Evolutionary conservation across 1,140 invertebrate species (phyloP).

Genomic region (Ladona fulva): DNA sequence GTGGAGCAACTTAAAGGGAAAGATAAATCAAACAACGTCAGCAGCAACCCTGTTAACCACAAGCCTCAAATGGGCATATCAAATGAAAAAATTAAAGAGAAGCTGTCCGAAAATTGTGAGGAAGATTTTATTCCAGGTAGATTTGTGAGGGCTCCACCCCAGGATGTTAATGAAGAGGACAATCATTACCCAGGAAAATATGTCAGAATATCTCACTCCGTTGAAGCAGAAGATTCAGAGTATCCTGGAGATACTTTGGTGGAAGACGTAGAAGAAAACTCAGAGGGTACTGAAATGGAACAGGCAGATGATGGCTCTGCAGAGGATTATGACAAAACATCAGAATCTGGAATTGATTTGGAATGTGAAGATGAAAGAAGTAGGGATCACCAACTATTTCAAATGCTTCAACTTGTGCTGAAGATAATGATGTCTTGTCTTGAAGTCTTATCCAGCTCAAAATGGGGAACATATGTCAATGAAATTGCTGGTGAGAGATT

Average conservation of each 20-base stretch:
- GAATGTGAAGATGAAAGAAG: constrained; percentile 31
- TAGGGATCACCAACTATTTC: constrained; percentile 61
- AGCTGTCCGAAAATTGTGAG: background rate
- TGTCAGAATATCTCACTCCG: background rate
- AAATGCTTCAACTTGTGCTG: constrained; percentile 52
- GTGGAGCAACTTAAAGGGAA: background rate
- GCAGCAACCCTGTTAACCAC: too few relatives aligned
- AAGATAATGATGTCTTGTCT: constrained; percentile 48
- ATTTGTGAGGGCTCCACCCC: background rate
- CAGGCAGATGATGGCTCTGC: background rate
- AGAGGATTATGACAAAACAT: background rate
- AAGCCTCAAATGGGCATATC: too few relatives aligned
- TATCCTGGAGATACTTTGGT: too few relatives aligned
- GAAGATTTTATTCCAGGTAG: background rate
- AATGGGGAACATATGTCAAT: constrained; percentile 36
- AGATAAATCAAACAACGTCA: background rate
- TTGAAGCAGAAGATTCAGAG: background rate
- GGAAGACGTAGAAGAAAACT: background rate
- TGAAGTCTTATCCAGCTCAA: constrained; percentile 39
- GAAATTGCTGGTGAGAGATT: constrained; percentile 41
- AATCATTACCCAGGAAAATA: background rate
- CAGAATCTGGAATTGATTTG: background rate
- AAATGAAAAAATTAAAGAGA: background rate
- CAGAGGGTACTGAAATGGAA: background rate
- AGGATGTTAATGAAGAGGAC: background rate